Evolutionary conservation across 2,113 vertebrate genomes (phyloP).

Genomic region (Apistogramma diplotaenia): DNA sequence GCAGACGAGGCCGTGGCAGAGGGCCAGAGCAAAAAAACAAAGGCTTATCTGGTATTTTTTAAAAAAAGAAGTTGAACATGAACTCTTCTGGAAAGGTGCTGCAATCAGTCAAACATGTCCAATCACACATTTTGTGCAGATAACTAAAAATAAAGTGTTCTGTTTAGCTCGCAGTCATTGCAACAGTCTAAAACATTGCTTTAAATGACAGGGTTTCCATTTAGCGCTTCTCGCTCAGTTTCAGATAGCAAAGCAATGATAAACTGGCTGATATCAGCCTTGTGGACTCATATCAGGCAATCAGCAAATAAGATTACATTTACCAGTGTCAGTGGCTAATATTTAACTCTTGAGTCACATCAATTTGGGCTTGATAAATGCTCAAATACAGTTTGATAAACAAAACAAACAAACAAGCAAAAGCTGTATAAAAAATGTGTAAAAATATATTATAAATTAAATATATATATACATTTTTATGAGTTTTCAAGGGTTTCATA

Average conservation of each 20-base stretch:
- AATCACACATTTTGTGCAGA: neutral
- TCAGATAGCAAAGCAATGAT: neutral
- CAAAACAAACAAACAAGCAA: neutral
- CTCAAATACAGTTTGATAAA: neutral
- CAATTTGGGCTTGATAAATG: neutral
- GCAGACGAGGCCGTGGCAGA: accelerated
- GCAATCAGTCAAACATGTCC: neutral
- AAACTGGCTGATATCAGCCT: neutral
- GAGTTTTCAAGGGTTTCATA: neutral
- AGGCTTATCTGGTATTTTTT: neutral
- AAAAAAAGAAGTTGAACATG: accelerated
- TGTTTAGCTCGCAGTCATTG: neutral
- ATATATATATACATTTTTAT: too few species aligned
- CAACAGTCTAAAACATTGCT: neutral
- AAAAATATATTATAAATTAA: neutral
- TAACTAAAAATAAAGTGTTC: neutral
- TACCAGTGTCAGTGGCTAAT: neutral
- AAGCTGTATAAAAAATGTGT: neutral
- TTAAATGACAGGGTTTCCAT: neutral
- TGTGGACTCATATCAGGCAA: neutral
- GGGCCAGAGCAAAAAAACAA: neutral
- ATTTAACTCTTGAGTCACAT: accelerated
- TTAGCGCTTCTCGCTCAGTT: neutral
- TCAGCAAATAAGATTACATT: neutral
- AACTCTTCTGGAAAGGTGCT: neutral